Conservation (phyloP, 2,888 invertebrate species). For the Drosophila lacicola region DNA sequence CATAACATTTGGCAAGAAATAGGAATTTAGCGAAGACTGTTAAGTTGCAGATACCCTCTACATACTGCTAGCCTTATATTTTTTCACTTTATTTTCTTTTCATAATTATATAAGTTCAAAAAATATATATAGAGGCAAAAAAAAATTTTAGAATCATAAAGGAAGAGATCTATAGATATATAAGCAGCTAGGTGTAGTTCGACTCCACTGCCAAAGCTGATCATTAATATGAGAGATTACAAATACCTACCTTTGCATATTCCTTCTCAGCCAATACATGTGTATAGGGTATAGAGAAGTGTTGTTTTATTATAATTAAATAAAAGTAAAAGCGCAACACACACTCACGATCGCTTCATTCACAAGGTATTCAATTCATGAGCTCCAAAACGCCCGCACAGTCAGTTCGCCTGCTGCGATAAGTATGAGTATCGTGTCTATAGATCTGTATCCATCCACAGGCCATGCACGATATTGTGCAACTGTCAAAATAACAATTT, state of each 20-base stretch:
- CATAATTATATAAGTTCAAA: background rate
- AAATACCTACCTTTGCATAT: background rate
- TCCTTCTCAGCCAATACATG: background rate
- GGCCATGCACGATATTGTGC: conserved; percentile 74
- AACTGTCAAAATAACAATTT: conserved; percentile 80
- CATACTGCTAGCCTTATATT: no score
- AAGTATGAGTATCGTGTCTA: conserved; percentile 57
- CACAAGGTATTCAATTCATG: conserved; percentile 70
- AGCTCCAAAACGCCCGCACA: conserved; percentile 67
- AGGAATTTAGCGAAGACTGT: background rate
- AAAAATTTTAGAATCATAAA: background rate
- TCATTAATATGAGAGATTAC: no score
- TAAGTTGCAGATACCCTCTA: background rate
- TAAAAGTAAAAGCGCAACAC: conserved; percentile 69
- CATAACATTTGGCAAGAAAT: conserved; percentile 1
- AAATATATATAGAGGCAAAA: background rate
- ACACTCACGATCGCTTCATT: conserved; percentile 68
- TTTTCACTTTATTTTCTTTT: background rate
- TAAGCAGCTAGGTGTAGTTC: no score
- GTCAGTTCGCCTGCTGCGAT: conserved; percentile 25
- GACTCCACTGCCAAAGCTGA: no score
- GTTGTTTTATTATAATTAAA: conserved; percentile 41
- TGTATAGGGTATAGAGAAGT: conserved; percentile 15
- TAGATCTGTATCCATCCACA: conserved; percentile 67
- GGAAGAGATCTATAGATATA: background rate